Conservation (phyloP, 2,797 vertebrate species). For the Harpia harpyja region DNA sequence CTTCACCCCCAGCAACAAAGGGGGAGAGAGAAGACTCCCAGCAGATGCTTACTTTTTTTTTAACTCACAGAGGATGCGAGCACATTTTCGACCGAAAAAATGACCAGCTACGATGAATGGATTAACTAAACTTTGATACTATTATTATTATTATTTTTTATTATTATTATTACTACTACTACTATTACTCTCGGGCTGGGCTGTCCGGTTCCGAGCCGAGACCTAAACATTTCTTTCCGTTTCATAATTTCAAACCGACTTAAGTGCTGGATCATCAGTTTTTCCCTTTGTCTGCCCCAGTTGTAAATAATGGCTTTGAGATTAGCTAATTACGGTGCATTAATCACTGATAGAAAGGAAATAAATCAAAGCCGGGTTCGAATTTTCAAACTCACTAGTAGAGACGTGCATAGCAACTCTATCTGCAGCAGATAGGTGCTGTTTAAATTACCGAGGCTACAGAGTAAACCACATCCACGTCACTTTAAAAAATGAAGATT, state of each 20-base stretch:
- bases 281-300: conserved; percentile 71
- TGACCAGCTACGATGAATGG: background rate
- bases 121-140: background rate
- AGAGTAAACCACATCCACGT: conserved; percentile 73
- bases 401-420: conserved; percentile 67
- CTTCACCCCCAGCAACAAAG: background rate
- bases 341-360: conserved; percentile 80
- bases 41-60: background rate
- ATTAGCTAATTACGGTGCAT: conserved; percentile 82
- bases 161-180: background rate
- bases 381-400: conserved; percentile 67
- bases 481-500: conserved; percentile 71
- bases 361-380: conserved; percentile 77
- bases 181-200: background rate
- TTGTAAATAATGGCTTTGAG: conserved; percentile 81
- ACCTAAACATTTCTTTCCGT: conserved; percentile 47
- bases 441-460: conserved; percentile 73
- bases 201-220: background rate
- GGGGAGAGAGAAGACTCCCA: background rate
- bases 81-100: background rate
- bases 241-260: conserved; percentile 68
- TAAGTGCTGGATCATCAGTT: conserved; percentile 69
- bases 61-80: background rate
- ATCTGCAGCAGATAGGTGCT: conserved; percentile 73
- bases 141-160: background rate